Conservation (phyloP, 2,888 invertebrate genomes). For the Drosophila eohydei region DNA sequence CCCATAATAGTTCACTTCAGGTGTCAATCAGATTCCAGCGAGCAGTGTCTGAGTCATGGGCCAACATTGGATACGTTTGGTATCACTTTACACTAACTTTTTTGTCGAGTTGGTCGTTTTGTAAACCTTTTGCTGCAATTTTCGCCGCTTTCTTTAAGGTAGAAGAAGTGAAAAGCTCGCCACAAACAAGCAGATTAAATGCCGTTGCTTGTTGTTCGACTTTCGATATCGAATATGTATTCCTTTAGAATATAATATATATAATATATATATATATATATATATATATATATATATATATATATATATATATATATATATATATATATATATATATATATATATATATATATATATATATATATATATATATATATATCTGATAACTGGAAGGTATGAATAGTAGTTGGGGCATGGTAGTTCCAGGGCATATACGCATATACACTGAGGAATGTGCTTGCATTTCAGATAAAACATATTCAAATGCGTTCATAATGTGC, state of each 20-base stretch:
- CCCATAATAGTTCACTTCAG: background rate
- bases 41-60: slow-evolving; percentile 44
- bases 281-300: no score
- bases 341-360: no score
- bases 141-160: slow-evolving; percentile 47
- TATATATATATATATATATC: no score
- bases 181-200: background rate
- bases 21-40: background rate
- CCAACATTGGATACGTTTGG: slow-evolving; percentile 42
- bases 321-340: background rate
- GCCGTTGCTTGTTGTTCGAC: background rate
- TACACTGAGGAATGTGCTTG: slow-evolving; percentile 1
- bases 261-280: no score
- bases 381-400: no score
- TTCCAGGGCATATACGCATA: no score
- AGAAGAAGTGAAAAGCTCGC: slow-evolving; percentile 12
- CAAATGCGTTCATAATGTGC: slow-evolving; percentile 16
- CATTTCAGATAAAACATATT: slow-evolving; percentile 7
- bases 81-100: slow-evolving; percentile 26
- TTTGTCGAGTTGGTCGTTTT: slow-evolving; percentile 31
- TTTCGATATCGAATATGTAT: background rate
- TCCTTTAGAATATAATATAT: background rate
- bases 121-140: slow-evolving; percentile 25
- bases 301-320: no score
- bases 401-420: no score